Evolutionary conservation across 2,113 vertebrate species (phyloP).

Genomic region (Notechis scutatus): DNA sequence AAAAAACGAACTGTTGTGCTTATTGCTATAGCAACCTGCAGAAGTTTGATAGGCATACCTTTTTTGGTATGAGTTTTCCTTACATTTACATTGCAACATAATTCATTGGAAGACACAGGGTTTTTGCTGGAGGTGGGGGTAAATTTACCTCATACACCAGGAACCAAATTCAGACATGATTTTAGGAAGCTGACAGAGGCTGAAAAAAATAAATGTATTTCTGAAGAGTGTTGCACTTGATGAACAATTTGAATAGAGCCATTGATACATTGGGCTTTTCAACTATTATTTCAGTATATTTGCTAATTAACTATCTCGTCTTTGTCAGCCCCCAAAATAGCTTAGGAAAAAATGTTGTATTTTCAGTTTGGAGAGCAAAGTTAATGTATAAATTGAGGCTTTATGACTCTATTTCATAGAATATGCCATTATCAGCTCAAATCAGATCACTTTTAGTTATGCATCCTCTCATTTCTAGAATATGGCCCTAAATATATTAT

Average conservation of each 20-base stretch:
- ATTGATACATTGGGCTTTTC: neutral
- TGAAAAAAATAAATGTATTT: neutral
- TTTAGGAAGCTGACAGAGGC: neutral
- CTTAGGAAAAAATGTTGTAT: neutral
- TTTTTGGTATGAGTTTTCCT: conserved; percentile 34
- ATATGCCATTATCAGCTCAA: neutral
- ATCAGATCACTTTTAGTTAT: neutral
- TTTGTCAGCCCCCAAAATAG: neutral
- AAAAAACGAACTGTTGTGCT: conserved; percentile 22
- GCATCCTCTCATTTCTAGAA: neutral
- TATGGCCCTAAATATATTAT: neutral
- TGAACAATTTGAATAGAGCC: neutral
- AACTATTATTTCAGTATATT: neutral
- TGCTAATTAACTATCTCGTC: neutral
- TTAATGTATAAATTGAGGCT: neutral
- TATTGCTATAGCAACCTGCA: conserved; percentile 55
- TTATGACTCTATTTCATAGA: neutral
- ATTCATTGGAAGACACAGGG: neutral
- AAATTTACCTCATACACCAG: neutral
- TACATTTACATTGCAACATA: conserved; percentile 9
- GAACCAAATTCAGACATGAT: conserved; percentile 5
- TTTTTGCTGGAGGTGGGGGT: neutral
- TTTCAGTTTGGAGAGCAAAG: neutral
- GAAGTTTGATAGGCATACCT: neutral
- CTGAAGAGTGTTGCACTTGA: neutral